Evolutionary conservation across 2,888 invertebrate species (phyloP).

Genomic region (Tridacna crocea): DNA sequence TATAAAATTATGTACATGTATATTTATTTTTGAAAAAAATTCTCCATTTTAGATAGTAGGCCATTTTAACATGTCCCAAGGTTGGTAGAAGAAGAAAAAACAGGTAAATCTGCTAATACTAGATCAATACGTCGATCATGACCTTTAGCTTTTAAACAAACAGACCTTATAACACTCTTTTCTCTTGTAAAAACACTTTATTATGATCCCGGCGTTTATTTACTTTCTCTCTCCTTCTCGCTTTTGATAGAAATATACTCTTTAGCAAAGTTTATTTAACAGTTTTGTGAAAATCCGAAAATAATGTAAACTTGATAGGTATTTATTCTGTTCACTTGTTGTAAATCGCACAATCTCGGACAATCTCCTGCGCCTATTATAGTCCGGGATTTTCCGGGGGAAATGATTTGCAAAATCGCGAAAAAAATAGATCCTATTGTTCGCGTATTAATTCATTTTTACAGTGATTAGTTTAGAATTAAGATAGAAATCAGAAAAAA

Average conservation of each 20-base stretch:
- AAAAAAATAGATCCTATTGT: constrained; percentile 9
- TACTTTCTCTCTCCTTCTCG: constrained; percentile 33
- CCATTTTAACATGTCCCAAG: neutral
- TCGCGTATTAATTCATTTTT: constrained; percentile 15
- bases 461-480: constrained; percentile 14
- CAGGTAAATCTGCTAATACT: constrained; percentile 23
- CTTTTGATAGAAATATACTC: constrained; percentile 49
- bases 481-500: constrained; percentile 27
- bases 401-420: constrained; percentile 22
- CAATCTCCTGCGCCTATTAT: constrained; percentile 41
- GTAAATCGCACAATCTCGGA: constrained; percentile 39
- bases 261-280: constrained; percentile 43
- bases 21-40: too few relatives aligned
- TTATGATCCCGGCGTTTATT: constrained; percentile 32
- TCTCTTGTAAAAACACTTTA: constrained; percentile 33
- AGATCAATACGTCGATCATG: constrained; percentile 35
- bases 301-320: constrained; percentile 56
- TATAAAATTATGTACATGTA: too few relatives aligned
- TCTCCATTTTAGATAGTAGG: neutral
- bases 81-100: neutral
- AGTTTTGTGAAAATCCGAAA: constrained; percentile 53
- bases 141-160: constrained; percentile 40
- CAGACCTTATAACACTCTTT: constrained; percentile 32
- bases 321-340: constrained; percentile 31
- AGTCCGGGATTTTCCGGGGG: constrained; percentile 39